Evolutionary conservation across 1,140 invertebrate species (phyloP), one percentile per base, ranked within the genome.

Genomic region (Temnothorax nylanderi): DNA sequence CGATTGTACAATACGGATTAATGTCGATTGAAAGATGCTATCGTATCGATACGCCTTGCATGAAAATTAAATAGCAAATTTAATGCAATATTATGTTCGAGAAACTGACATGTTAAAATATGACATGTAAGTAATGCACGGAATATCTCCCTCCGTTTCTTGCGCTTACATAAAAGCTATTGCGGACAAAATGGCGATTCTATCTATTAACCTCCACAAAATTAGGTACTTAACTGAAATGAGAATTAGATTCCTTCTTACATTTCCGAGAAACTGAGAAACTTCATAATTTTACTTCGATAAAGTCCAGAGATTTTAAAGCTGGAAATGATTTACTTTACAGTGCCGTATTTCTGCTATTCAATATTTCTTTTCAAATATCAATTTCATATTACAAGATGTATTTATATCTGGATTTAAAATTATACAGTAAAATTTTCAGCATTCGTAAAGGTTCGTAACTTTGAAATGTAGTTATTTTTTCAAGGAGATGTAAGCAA

Each of bases 1-100:
- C 51, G 21, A 72, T 47, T 34, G 80, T 44, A 67, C 11, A 65
- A 49, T n/a, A 18, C 13, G 18, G 18, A 72, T 72, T 67, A 72
- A 60, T 6, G 6, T 26, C 18, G 18, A 72, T 34, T 47, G 49
- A 26, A 54, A 81, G 67, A 69, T 26, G 2, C 11, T 51, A 10
- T 10, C 10, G 10, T 18, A 44, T n/a, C 47, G 26, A 67, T 32
- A 16, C 2, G 2, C 18, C 49, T 11, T 77, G 6, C 10, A 49
- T 32, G 37, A n/a, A 81, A 81, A 69, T 56, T 11, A 56, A 71
- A 56, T 13, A 32, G 11, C 16, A 32, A 41, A 56, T 71, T 26
- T 54, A 34, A 26, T 18, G 7, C 32, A 4, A 6, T 67, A 37
- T 54, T 41, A 32, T 3, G 7, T 41, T 11, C 34, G 21, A 69